Evolutionary conservation across 2,113 vertebrate genomes (phyloP), one percentile per base, ranked within the genome.

Genomic region (Eudyptes chrysolophus): DNA sequence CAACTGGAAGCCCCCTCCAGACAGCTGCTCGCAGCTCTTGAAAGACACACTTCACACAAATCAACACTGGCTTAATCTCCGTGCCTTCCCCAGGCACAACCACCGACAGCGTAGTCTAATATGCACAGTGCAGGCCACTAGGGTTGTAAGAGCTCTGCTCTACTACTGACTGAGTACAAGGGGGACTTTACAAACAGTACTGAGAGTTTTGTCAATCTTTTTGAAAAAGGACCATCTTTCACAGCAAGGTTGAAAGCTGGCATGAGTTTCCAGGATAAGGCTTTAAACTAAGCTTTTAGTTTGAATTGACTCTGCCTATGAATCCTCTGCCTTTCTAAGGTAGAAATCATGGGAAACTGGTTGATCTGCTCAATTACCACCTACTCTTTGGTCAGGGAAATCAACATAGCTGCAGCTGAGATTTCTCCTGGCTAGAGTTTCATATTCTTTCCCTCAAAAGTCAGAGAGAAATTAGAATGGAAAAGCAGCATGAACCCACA

Each of bases 71-170:
- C 13, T 54, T 71, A 66, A 66, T 26, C 48, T 46, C 52, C 0
- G 0, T 26, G 17, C n/a, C 32, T 71, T 82, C 27, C 17, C 22
- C 71, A 78, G 26, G 26, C 36, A 27, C 12, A 44, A 19, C 17
- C 16, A 58, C 18, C 25, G 16, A 26, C 7, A 4, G 25, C 1
- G 6, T 5, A 44, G 36, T 18, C 6, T 2, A 71, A 68, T 3
- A 17, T 1, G 4, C 32, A 54, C 21, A 40, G 40, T 3, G 3
- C 48, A 78, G 70, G 14, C 12, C 26, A 19, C 16, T 4, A 11
- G 6, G 27, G 36, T 17, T 42, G 13, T 11, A 66, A 85, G 25
- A 76, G 48, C 22, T 71, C 70, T 46, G 40, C 24, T 57, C 30
- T 75, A 11, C 36, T 52, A 20, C 29, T 46, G 49, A 29, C 20